Conservation (phyloP, 2,888 invertebrate genomes). For the Phyllotreta striolata region DNA sequence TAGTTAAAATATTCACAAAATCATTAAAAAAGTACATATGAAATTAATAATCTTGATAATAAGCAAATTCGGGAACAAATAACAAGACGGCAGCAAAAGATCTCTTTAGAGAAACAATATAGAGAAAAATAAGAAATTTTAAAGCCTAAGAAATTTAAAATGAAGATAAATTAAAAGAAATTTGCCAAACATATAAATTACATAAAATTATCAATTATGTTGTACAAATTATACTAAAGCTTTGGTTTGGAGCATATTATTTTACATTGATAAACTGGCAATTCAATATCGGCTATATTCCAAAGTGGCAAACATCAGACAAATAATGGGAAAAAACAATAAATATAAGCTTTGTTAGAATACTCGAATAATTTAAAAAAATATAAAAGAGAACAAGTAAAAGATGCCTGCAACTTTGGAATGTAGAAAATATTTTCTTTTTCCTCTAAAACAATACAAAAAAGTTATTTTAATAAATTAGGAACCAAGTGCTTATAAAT, state of each 20-base stretch:
- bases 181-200: conserved; percentile 20
- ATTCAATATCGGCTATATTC: conserved; percentile 51
- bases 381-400: conserved; percentile 47
- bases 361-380: conserved; percentile 51
- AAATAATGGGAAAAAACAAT: conserved; percentile 41
- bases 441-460: conserved; percentile 55
- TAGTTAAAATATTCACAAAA: conserved; percentile 4
- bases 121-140: too few relatives aligned
- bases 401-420: conserved; percentile 56
- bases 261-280: conserved; percentile 53
- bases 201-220: conserved; percentile 34
- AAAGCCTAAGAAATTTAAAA: too few relatives aligned
- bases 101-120: too few relatives aligned
- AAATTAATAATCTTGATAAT: too few relatives aligned
- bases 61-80: too few relatives aligned
- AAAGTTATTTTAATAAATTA: conserved; percentile 59
- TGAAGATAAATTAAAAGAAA: conserved; percentile 1
- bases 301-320: conserved; percentile 55
- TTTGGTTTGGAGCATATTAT: conserved; percentile 57
- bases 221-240: conserved; percentile 50
- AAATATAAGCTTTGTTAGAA: conserved; percentile 48
- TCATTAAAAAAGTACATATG: neutral
- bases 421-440: conserved; percentile 49
- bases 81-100: too few relatives aligned
- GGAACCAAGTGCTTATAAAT: conserved; percentile 62